phyloP scores from a whole-genome alignment of 2,888 invertebrate genomes.

The Eristalis arbustorum region DNA sequence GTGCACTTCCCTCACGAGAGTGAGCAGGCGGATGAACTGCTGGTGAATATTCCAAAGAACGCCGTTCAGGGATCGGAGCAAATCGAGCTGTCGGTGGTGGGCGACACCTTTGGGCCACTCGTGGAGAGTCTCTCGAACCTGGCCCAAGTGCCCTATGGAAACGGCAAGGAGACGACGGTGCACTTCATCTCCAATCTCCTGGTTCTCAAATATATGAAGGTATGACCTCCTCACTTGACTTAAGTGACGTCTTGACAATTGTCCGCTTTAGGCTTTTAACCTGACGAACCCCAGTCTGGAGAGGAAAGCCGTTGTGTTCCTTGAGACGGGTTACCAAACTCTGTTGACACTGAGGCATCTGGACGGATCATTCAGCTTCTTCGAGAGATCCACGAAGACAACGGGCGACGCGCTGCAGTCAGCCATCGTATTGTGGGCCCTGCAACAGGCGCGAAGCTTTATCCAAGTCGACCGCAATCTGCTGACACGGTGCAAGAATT shows the following conservation, averaged over 20 bases:
- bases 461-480: constrained; percentile 86
- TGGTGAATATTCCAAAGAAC: constrained; percentile 81
- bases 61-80: constrained; percentile 82
- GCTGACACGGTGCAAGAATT: constrained; percentile 83
- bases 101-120: constrained; percentile 82
- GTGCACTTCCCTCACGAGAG: constrained; percentile 84
- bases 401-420: constrained; percentile 91
- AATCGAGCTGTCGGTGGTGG: constrained; percentile 82
- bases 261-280: constrained; percentile 78
- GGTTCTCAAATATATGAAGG: constrained; percentile 83
- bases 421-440: constrained; percentile 89
- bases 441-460: constrained; percentile 85
- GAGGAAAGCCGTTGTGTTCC: constrained; percentile 81
- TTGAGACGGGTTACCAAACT: constrained; percentile 94
- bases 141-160: constrained; percentile 84
- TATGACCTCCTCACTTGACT: neutral
- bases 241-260: neutral
- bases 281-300: constrained; percentile 85
- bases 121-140: constrained; percentile 83
- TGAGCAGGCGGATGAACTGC: constrained; percentile 78
- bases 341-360: constrained; percentile 90
- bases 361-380: constrained; percentile 95
- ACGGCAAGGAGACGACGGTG: constrained; percentile 87
- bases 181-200: constrained; percentile 85
- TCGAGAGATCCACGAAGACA: constrained; percentile 80